Evolutionary conservation across 2,888 invertebrate species (phyloP).

Genomic region (Ectemnius continuus): DNA sequence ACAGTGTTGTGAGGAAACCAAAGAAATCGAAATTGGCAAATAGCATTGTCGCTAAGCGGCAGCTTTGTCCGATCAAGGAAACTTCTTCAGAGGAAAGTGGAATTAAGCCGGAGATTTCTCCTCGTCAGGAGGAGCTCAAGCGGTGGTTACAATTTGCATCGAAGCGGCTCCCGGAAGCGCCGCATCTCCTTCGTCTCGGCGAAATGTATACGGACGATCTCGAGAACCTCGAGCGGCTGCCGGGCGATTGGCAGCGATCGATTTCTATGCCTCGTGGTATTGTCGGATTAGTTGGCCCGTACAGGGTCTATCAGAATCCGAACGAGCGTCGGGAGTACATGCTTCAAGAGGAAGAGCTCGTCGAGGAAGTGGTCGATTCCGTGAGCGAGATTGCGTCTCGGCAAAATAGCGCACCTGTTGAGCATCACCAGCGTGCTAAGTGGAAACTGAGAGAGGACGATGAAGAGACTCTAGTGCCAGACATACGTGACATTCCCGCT

Average conservation of each 20-base stretch:
- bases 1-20: conserved; percentile 67
- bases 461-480: conserved; percentile 63
- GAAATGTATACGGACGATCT: conserved; percentile 46
- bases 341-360: conserved; percentile 69
- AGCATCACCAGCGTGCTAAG: conserved; percentile 61
- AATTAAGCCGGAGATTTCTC: conserved; percentile 25
- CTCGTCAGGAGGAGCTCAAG: conserved; percentile 60
- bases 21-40: conserved; percentile 51
- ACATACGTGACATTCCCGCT: conserved; percentile 47
- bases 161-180: conserved; percentile 42
- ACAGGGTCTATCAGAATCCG: conserved; percentile 64
- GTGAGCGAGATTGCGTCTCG: conserved; percentile 46
- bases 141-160: conserved; percentile 66
- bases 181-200: conserved; percentile 33
- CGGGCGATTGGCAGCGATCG: conserved; percentile 39
- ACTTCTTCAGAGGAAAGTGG: conserved; percentile 18
- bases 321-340: conserved; percentile 68
- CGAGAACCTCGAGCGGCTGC: conserved; percentile 32
- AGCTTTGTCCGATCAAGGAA: conserved; percentile 24
- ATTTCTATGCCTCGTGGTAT: conserved; percentile 66
- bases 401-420: conserved; percentile 32
- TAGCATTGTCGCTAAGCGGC: neutral
- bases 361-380: conserved; percentile 63
- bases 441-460: conserved; percentile 68
- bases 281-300: conserved; percentile 72